Evolutionary conservation across 30 jellyfish, hydroid and myxozoan genomes (phyloP).

Genomic region (Aurelia aurita): DNA sequence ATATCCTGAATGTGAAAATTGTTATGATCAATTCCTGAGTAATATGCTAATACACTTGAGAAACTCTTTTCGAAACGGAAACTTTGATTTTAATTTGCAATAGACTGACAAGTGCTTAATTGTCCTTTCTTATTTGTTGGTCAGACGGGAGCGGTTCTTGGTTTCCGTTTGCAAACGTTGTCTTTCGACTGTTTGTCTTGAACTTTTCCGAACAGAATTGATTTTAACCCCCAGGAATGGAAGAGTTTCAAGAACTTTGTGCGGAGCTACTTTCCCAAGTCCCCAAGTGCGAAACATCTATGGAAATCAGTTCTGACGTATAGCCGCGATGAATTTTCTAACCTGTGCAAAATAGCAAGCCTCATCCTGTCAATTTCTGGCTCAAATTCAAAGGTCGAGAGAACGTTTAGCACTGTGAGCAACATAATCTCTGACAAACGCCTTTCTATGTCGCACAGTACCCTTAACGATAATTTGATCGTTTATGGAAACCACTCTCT

Average conservation of each 20-base stretch:
- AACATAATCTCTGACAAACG: conserved; percentile 27
- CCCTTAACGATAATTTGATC: conserved; percentile 30
- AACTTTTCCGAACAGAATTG: too few relatives aligned
- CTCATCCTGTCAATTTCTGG: conserved; percentile 12
- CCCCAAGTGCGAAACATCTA: conserved; percentile 21
- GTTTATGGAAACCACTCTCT: conserved; percentile 43
- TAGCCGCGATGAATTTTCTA: conserved; percentile 27
- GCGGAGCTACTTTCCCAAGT: conserved; percentile 25
- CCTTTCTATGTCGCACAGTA: conserved; percentile 4
- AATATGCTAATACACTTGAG: too few relatives aligned
- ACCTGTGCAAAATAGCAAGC: conserved; percentile 27
- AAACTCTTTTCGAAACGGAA: too few relatives aligned
- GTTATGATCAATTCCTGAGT: too few relatives aligned
- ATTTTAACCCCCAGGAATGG: too few relatives aligned
- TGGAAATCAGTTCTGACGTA: conserved; percentile 28
- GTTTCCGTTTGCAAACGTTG: too few relatives aligned
- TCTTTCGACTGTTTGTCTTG: too few relatives aligned
- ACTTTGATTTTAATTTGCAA: too few relatives aligned
- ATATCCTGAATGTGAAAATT: too few relatives aligned
- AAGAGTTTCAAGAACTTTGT: conserved; percentile 13
- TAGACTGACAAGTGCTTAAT: too few relatives aligned
- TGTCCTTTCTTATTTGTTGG: too few relatives aligned
- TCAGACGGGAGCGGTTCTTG: too few relatives aligned
- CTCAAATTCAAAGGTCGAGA: conserved; percentile 38
- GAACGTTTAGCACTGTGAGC: conserved; percentile 50